A percentile compares a stretch with the other conserved stretches of the same genome.
Conservation (phyloP, 1,140 invertebrate genomes). For the Steinernema feltiae region DNA sequence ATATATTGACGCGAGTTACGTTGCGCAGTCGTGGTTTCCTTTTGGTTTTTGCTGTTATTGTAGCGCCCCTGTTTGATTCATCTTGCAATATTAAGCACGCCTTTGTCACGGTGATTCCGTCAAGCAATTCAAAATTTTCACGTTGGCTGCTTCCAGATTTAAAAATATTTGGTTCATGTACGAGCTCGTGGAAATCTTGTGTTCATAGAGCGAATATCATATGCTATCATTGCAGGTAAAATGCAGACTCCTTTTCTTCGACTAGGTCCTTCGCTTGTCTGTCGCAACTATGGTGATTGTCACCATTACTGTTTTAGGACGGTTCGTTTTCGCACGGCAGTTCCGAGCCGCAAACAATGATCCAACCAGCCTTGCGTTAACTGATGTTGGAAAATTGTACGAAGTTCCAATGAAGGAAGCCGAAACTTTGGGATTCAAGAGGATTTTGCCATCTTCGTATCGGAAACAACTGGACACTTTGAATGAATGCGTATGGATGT, state of each 20-base stretch:
- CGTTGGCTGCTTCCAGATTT: too few relatives aligned
- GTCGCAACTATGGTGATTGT: background rate
- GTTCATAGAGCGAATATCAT: too few relatives aligned
- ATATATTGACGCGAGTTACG: too few relatives aligned
- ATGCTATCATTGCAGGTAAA: too few relatives aligned
- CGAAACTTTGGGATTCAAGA: slow-evolving; percentile 25
- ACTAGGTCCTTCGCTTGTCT: background rate
- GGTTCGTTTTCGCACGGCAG: background rate
- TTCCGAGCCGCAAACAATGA: slow-evolving; percentile 20
- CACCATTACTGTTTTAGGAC: slow-evolving; percentile 4
- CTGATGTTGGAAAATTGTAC: slow-evolving; percentile 45
- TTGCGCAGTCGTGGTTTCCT: too few relatives aligned
- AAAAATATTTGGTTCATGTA: too few relatives aligned
- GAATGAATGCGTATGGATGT: slow-evolving; percentile 45
- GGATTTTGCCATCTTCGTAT: slow-evolving; percentile 35
- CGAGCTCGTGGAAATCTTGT: too few relatives aligned
- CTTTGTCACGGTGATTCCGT: too few relatives aligned
- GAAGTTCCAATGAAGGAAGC: slow-evolving; percentile 18
- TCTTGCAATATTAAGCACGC: too few relatives aligned
- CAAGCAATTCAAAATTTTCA: too few relatives aligned
- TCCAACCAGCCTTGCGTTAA: slow-evolving; percentile 28
- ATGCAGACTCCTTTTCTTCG: background rate
- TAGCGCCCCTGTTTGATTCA: too few relatives aligned
- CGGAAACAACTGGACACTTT: slow-evolving; percentile 48
- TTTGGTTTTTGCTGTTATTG: too few relatives aligned